These are phyloP conservation scores for Pseudopodoces humilis DNA, from an alignment of 2,113 vertebrate genomes.

Conservation along the genomic window DNA sequence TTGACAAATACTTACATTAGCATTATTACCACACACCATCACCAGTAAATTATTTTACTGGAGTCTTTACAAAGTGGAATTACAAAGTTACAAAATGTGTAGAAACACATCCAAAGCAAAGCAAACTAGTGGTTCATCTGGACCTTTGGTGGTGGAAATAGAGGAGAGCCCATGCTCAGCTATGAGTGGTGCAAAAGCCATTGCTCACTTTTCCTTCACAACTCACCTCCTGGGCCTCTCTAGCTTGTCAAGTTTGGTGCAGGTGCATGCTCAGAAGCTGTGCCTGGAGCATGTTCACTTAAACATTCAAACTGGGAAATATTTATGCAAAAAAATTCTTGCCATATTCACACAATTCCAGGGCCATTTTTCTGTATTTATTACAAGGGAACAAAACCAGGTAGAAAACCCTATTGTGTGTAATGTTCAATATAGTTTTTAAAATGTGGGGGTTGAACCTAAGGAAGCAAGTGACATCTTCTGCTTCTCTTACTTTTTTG, in stretches of 20 bases:
- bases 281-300: background rate
- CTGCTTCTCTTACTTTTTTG: background rate
- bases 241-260: background rate
- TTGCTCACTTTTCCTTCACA: background rate
- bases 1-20: background rate
- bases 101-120: background rate
- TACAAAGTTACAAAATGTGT: background rate
- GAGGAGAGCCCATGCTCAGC: background rate
- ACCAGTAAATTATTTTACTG: background rate
- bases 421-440: background rate
- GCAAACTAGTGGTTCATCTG: background rate
- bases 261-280: background rate
- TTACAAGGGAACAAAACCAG: background rate
- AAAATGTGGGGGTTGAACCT: background rate
- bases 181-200: background rate
- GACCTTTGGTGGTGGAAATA: background rate
- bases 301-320: background rate
- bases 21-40: fast-evolving
- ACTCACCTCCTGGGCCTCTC: background rate
- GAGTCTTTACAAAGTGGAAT: background rate
- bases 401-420: background rate
- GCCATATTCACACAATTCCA: background rate
- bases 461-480: background rate
- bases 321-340: background rate
- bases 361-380: background rate